phyloP scores from a whole-genome alignment of 1,140 invertebrate species.

The Platorchestia sp. region DNA sequence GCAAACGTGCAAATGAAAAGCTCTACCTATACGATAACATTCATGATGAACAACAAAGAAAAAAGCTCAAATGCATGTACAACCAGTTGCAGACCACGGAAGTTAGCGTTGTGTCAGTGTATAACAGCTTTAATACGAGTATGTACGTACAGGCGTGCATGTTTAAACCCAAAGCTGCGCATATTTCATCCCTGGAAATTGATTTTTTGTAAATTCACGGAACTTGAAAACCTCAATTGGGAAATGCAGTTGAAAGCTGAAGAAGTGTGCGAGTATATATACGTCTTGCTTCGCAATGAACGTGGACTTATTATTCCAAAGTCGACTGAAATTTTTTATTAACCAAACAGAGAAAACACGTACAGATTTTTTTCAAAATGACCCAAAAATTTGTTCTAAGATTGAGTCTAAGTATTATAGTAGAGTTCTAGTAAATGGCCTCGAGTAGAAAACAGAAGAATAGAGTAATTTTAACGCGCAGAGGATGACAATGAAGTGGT shows the following conservation, averaged over 20 bases:
- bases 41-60: too few species aligned
- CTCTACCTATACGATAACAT: neutral
- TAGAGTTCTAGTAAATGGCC: neutral
- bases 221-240: neutral
- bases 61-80: neutral
- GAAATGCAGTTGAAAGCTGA: neutral
- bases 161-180: neutral
- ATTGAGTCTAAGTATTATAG: neutral
- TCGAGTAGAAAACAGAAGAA: neutral
- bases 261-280: neutral
- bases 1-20: neutral
- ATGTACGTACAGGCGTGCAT: neutral
- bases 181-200: neutral
- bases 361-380: neutral
- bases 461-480: neutral
- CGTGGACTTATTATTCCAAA: neutral
- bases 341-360: neutral
- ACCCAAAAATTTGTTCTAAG: neutral
- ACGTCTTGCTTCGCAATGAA: neutral
- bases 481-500: neutral
- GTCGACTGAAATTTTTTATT: neutral
- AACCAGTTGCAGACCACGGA: neutral
- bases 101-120: neutral
- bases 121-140: neutral
- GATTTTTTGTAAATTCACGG: neutral